These are phyloP conservation scores for Coptodon bakossiorum DNA, from an alignment of 2,113 vertebrate species.

Conservation along the genomic window DNA sequence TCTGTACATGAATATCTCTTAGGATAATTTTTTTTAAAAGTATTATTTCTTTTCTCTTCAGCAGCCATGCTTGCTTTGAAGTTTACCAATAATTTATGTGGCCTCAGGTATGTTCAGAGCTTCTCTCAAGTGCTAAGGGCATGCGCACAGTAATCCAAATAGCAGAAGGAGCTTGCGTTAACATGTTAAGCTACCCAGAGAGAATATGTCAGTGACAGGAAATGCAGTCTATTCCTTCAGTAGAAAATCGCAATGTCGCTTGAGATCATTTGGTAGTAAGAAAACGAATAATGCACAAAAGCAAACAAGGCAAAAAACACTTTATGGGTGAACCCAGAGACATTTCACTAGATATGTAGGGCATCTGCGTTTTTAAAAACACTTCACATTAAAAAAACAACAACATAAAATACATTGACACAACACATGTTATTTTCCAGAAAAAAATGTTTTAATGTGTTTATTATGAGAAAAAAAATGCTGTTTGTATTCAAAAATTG, in stretches of 20 bases:
- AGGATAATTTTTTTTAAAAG: accelerated
- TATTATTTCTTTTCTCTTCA: not conserved
- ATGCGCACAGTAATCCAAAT: conserved; percentile 74
- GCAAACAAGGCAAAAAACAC: not conserved
- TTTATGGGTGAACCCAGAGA: not conserved
- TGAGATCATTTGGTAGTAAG: not conserved
- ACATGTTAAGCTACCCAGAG: conserved; percentile 36
- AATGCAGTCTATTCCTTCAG: not conserved
- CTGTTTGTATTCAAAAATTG: not conserved
- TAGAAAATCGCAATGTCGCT: not conserved
- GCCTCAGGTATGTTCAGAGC: not conserved
- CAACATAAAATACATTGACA: not conserved
- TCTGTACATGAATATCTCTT: not conserved
- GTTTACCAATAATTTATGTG: not conserved
- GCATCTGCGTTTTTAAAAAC: not conserved
- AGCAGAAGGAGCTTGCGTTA: conserved; percentile 60
- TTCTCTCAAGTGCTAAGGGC: conserved; percentile 29
- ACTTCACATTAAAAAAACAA: not conserved
- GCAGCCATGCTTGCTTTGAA: not conserved
- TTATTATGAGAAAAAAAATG: not conserved
- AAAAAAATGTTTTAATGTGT: not conserved
- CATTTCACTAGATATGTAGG: not conserved
- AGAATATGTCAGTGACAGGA: not conserved
- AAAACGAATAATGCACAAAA: not conserved
- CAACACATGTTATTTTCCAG: not conserved